These are phyloP conservation scores for Drosophila ohnishii DNA, from an alignment of 1,140 invertebrate species.

Conservation along the genomic window DNA sequence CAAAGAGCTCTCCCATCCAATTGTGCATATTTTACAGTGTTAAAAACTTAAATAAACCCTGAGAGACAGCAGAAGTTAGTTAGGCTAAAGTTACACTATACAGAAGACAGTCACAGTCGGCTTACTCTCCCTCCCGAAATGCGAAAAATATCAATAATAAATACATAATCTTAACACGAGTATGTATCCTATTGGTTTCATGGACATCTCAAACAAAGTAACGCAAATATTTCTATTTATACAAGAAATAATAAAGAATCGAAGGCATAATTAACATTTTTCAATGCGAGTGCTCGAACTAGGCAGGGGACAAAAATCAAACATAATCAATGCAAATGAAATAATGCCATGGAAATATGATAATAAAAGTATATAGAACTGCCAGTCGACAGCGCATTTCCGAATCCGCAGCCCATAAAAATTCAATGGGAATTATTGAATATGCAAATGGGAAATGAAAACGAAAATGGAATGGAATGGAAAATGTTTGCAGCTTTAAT, in stretches of 20 bases:
- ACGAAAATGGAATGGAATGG: slow-evolving; percentile 24
- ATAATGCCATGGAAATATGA: slow-evolving; percentile 51
- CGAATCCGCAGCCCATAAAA: slow-evolving; percentile 19
- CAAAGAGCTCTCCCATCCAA: slow-evolving; percentile 75
- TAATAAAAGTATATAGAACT: slow-evolving; percentile 40
- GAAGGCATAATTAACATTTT: slow-evolving; percentile 39
- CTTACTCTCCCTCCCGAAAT: slow-evolving; percentile 8
- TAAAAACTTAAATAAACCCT: slow-evolving; percentile 30
- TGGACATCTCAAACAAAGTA: slow-evolving; percentile 68
- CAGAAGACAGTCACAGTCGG: background rate
- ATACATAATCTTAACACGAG: slow-evolving; percentile 51
- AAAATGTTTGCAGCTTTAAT: slow-evolving; percentile 50
- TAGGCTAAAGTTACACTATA: slow-evolving; percentile 63
- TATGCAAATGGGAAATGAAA: slow-evolving; percentile 40
- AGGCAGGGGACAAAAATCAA: slow-evolving; percentile 39
- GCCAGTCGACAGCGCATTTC: slow-evolving; percentile 14
- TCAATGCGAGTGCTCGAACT: slow-evolving; percentile 35
- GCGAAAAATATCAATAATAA: slow-evolving; percentile 56
- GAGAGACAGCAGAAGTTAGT: slow-evolving; percentile 43
- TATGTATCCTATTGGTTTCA: slow-evolving; percentile 79
- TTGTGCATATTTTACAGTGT: slow-evolving; percentile 78
- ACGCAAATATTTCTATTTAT: slow-evolving; percentile 48
- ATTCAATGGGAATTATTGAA: slow-evolving; percentile 47
- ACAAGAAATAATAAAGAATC: slow-evolving; percentile 27
- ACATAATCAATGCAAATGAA: slow-evolving; percentile 51